Percentiles rank a stretch among this genome's conserved stretches.
These are phyloP conservation scores for Drosophila funebris DNA, from an alignment of 1,140 invertebrate species.

Conservation along the genomic window DNA sequence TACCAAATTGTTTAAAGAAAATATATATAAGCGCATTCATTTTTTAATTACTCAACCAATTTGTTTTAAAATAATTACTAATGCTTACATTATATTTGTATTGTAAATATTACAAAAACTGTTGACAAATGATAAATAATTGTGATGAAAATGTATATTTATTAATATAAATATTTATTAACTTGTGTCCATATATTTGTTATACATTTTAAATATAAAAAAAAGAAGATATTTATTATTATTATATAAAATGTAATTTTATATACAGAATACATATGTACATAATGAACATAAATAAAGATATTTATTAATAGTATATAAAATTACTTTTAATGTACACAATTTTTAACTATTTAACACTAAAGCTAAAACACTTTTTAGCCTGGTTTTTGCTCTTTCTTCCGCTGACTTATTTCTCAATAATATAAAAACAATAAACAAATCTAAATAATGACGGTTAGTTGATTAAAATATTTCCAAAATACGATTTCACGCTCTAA, in stretches of 20 bases:
- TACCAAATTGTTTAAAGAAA: background rate
- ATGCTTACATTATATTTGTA: background rate
- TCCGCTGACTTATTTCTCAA: background rate
- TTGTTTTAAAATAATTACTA: too few relatives aligned
- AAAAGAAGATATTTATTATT: too few relatives aligned
- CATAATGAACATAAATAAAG: background rate
- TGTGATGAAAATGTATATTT: background rate
- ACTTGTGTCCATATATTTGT: background rate
- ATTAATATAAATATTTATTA: too few relatives aligned
- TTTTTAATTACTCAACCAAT: too few relatives aligned
- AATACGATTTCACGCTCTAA: constrained; percentile 70
- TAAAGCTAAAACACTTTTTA: too few relatives aligned
- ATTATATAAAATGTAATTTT: too few relatives aligned
- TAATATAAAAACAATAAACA: constrained; percentile 7
- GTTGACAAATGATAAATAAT: background rate
- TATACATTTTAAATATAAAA: background rate
- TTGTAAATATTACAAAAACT: background rate
- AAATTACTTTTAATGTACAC: too few relatives aligned
- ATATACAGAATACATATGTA: too few relatives aligned
- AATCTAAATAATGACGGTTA: constrained; percentile 2
- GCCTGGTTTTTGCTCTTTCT: background rate
- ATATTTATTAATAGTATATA: too few relatives aligned
- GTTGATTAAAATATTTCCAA: constrained; percentile 27
- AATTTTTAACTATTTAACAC: too few relatives aligned
- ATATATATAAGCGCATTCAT: too few relatives aligned